Conservation (phyloP, 2,113 vertebrate genomes). For the Nymphicus hollandicus region DNA sequence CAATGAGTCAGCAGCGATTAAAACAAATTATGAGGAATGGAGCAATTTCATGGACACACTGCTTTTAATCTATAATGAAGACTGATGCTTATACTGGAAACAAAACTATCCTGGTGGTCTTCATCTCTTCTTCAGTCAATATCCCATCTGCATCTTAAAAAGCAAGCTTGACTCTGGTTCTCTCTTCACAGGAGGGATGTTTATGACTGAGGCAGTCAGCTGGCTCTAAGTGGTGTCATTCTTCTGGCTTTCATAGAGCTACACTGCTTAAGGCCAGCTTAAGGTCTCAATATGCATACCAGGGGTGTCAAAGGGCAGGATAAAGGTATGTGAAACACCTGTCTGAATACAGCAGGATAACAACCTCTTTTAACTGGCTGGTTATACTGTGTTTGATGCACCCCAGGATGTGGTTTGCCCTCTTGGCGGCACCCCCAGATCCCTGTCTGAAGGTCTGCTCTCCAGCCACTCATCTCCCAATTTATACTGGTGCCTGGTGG, state of each 20-base stretch:
- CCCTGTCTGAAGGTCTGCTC: background rate
- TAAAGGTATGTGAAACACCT: background rate
- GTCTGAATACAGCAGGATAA: background rate
- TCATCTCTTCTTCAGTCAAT: background rate
- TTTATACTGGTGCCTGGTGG: rapidly evolving
- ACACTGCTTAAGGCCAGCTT: rapidly evolving
- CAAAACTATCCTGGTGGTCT: slow-evolving; percentile 25
- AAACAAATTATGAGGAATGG: slow-evolving; percentile 19
- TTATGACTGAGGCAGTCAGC: background rate
- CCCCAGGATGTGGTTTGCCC: background rate
- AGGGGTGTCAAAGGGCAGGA: background rate
- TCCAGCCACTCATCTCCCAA: background rate
- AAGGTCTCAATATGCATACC: background rate
- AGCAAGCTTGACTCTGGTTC: background rate
- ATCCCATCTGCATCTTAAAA: slow-evolving; percentile 11
- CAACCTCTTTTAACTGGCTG: background rate
- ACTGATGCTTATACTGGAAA: background rate
- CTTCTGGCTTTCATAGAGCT: background rate
- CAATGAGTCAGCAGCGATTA: slow-evolving; percentile 2
- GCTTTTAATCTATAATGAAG: background rate
- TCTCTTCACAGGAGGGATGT: background rate
- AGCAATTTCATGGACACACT: background rate
- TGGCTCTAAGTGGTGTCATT: background rate
- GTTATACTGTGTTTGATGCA: background rate
- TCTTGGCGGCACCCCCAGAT: background rate